Base-by-base conservation (phyloP, 2,113 vertebrate species). In the Syngnathus scovelli region DNA sequence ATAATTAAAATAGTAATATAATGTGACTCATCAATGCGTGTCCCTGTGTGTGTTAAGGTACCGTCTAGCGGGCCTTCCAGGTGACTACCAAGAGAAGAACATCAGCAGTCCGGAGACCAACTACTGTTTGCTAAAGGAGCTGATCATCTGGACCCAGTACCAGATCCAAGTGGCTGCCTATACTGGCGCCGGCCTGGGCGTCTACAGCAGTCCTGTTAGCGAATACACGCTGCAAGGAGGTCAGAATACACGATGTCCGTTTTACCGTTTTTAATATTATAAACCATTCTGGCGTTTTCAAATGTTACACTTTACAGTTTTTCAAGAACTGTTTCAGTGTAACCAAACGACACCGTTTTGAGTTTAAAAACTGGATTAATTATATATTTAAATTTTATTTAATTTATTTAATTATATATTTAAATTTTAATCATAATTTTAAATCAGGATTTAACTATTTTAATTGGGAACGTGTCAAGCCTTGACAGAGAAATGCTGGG, bases 141-240 rank as follows among this genome's bases (percentile, higher is more conserved):
- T 98, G 76, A 98, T 98, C 89, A 93, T 98, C 87, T 98, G 96
- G 96, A 98, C 96, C 0, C 96, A 98, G 83, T 98, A 98, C 68
- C 96, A 98, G 77, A 96, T 98, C 87, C 95, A 98, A 90, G 95
- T 98, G 92, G 95, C 96, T 0, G 95, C 96, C 5, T 98, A 93
- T 91, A 98, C 95, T 0, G 93, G 93, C 27, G 96, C 94, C 0
- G 96, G 96, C 33, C 90, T 98, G 77, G 96, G 96, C 0, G 85
- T 90, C 6, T 95, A 95, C 91, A 98, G 96, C 90, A 90, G 92
- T 66, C 88, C 95, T 0, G 95, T 96, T 79, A 90, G 89, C 0
- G 96, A 98, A 78, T 98, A 98, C 81, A 98, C 96, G 0, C 87
- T 98, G 18, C 95, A 98, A 81, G 96, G 96, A 95, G 96, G 96